Conservation (phyloP, 2,888 invertebrate genomes). For the Hymenopus coronatus region DNA sequence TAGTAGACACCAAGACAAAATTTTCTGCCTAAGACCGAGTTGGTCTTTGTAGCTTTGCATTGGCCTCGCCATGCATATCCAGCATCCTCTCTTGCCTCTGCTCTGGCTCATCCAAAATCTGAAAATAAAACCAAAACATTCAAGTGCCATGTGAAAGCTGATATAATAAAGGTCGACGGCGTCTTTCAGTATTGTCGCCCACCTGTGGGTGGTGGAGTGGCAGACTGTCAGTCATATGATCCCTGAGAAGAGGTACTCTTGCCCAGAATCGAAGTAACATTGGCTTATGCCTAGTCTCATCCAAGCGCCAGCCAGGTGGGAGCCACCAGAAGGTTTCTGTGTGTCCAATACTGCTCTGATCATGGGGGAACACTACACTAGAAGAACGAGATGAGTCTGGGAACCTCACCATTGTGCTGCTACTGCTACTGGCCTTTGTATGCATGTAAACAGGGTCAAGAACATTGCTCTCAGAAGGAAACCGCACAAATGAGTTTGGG, state of each 20-base stretch:
- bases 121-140: neutral
- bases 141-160: neutral
- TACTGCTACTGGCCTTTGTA: neutral
- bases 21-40: neutral
- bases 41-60: neutral
- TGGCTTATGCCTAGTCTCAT: constrained; percentile 21
- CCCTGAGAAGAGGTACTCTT: constrained; percentile 1
- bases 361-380: constrained; percentile 6
- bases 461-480: neutral
- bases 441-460: neutral
- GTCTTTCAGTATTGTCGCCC: neutral
- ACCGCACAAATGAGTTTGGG: neutral
- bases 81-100: neutral
- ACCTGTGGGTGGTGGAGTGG: neutral
- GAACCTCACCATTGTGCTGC: neutral
- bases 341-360: neutral
- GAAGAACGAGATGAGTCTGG: neutral
- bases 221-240: neutral
- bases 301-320: constrained; percentile 23
- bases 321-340: constrained; percentile 24
- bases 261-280: constrained; percentile 20
- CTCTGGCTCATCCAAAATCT: neutral
- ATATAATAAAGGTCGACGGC: neutral
- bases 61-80: neutral
- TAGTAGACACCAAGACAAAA: neutral